Percentiles rank a stretch among this genome's conserved stretches.
Evolutionary conservation across 2,113 vertebrate genomes (phyloP).

Genomic region (Callithrix jacchus): DNA sequence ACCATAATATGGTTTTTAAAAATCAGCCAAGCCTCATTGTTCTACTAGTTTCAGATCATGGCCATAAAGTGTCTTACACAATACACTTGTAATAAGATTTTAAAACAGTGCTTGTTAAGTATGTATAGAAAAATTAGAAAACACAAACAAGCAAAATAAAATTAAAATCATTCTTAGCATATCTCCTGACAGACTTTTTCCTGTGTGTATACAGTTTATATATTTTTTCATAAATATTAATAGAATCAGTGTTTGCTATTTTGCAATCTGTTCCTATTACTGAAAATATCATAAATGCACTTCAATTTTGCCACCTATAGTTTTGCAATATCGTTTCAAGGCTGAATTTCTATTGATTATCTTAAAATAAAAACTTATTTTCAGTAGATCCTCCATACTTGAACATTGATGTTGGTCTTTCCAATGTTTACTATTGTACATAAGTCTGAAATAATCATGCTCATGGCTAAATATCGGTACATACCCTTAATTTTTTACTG

Average conservation of each 20-base stretch:
- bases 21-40: background rate
- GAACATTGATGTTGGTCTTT: background rate
- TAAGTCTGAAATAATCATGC: background rate
- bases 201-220: background rate
- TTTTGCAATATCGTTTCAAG: background rate
- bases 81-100: constrained; percentile 22
- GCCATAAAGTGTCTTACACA: background rate
- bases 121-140: constrained; percentile 7
- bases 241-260: background rate
- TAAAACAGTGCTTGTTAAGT: background rate
- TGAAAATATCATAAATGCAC: background rate
- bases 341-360: background rate
- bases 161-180: background rate
- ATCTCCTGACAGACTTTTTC: background rate
- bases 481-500: background rate
- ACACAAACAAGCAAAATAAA: background rate
- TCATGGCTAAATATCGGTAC: background rate
- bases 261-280: background rate
- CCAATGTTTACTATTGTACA: background rate
- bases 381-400: background rate
- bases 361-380: background rate
- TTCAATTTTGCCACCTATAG: background rate
- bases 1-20: background rate
- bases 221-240: background rate
- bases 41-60: background rate